Percentiles rank a stretch among this genome's conserved stretches.
These are phyloP conservation scores for Eupeodes luniger DNA, from an alignment of 2,888 invertebrate species.

Conservation along the genomic window DNA sequence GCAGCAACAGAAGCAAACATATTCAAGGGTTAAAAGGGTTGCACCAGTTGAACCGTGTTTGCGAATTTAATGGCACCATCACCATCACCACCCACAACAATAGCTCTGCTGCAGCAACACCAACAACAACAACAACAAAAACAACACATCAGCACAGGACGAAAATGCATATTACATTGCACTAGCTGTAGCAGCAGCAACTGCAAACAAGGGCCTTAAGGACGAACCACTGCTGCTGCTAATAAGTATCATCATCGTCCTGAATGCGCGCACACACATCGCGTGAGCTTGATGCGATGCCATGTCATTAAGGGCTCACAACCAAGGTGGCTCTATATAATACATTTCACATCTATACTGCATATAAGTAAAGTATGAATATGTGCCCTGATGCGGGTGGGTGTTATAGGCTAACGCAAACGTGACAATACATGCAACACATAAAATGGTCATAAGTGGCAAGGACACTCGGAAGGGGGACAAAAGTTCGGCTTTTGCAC, in stretches of 20 bases:
- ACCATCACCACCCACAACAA: constrained; percentile 60
- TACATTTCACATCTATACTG: constrained; percentile 13
- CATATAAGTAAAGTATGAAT: background rate
- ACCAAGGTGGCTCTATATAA: constrained; percentile 30
- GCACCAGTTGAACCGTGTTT: constrained; percentile 74
- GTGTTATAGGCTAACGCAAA: constrained; percentile 41
- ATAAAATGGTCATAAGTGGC: constrained; percentile 41
- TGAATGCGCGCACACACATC: constrained; percentile 54
- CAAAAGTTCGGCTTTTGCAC: constrained; percentile 33
- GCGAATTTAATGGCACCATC: constrained; percentile 69
- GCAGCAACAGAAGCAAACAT: constrained; percentile 7
- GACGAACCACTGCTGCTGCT: constrained; percentile 64
- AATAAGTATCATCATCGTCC: constrained; percentile 73
- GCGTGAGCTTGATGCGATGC: constrained; percentile 36
- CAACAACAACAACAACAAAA: constrained; percentile 37
- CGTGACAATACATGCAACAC: constrained; percentile 45
- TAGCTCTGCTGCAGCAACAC: constrained; percentile 19
- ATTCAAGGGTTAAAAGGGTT: constrained; percentile 62
- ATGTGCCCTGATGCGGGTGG: background rate
- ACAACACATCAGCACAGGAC: constrained; percentile 9
- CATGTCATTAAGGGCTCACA: constrained; percentile 62
- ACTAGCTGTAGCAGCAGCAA: background rate
- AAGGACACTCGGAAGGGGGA: background rate
- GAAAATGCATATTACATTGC: constrained; percentile 68
- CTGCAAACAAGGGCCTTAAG: constrained; percentile 55